Conservation (phyloP, 2,888 invertebrate species). For the Sesia apiformis region DNA sequence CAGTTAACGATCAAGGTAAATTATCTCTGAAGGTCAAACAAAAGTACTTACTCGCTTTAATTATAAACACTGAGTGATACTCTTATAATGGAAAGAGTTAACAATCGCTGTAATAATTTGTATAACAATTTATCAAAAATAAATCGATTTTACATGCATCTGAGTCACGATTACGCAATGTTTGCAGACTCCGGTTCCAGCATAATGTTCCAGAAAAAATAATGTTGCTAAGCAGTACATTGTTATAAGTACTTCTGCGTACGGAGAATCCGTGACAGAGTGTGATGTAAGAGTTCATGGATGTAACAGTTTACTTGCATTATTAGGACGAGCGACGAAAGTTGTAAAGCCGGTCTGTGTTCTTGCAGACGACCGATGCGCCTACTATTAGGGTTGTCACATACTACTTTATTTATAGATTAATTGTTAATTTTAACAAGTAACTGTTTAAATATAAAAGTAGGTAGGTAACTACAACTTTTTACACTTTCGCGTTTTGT, state of each 20-base stretch:
- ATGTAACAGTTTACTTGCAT: constrained; percentile 49
- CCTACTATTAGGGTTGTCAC: not conserved
- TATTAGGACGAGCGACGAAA: constrained; percentile 60
- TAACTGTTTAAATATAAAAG: no score
- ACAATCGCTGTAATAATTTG: not conserved
- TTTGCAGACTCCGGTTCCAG: constrained; percentile 9
- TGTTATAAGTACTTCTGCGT: not conserved
- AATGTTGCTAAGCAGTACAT: not conserved
- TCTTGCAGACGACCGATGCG: not conserved
- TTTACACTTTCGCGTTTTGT: no score
- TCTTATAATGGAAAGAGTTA: no score
- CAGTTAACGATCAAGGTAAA: no score
- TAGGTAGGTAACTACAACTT: no score
- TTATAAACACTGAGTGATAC: no score
- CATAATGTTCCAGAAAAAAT: not conserved
- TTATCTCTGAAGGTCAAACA: no score
- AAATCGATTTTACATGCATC: not conserved
- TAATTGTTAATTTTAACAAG: no score
- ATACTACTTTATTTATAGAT: no score
- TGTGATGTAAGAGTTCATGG: constrained; percentile 22
- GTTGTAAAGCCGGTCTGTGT: constrained; percentile 39
- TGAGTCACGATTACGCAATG: constrained; percentile 14
- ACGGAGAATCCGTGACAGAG: not conserved
- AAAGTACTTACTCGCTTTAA: no score
- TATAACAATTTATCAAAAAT: not conserved